phyloP scores from a whole-genome alignment of 2,797 vertebrate genomes.

The Acomys russatus region DNA sequence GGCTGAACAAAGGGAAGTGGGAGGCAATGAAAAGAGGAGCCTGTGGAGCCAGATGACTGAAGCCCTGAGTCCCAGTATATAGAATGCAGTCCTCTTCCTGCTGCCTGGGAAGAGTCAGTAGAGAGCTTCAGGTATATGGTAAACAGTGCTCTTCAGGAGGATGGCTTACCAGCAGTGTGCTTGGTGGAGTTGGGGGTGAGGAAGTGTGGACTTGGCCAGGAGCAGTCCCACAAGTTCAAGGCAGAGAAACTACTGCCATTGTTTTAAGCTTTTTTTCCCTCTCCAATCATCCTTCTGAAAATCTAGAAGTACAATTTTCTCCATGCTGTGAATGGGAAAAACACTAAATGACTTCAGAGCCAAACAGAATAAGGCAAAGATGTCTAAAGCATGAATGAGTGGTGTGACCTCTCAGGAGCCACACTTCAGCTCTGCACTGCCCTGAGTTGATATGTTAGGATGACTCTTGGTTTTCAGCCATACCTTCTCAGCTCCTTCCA shows the following conservation, averaged over 20 bases:
- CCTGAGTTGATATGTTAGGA: background rate
- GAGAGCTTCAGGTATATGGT: background rate
- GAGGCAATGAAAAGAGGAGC: background rate
- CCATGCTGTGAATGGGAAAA: slow-evolving; percentile 29
- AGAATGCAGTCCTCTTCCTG: background rate
- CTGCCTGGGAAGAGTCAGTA: background rate
- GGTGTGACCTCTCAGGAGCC: no score
- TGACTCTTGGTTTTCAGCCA: background rate
- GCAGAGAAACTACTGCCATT: background rate
- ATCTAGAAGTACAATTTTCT: background rate
- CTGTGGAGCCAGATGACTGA: background rate
- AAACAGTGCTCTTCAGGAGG: background rate
- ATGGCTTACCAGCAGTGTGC: background rate
- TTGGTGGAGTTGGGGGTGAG: background rate
- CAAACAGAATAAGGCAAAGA: background rate
- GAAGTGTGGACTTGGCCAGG: no score
- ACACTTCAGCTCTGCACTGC: background rate
- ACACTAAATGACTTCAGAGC: slow-evolving; percentile 10
- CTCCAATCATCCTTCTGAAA: background rate
- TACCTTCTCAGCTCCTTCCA: slow-evolving; percentile 14
- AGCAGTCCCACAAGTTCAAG: background rate
- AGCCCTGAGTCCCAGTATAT: background rate
- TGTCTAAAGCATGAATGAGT: background rate
- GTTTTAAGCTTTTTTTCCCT: background rate
- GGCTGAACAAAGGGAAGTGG: background rate